A percentile compares a stretch with the other conserved stretches of the same genome.
phyloP scores from a whole-genome alignment of 2,888 invertebrate genomes.

The Gari tellinella region DNA sequence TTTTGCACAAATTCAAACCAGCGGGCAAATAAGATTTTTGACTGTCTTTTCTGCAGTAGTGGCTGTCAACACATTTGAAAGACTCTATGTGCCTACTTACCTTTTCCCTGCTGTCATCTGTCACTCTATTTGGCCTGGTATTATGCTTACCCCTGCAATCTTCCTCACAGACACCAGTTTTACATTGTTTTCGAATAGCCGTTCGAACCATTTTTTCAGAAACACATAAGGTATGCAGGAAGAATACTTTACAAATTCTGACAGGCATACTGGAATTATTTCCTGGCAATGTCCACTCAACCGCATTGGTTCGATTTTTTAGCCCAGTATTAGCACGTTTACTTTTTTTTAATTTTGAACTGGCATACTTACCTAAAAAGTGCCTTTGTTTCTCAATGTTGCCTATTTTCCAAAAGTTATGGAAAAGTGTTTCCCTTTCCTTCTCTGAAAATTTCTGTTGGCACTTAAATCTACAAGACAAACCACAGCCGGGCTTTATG shows the following conservation, averaged over 20 bases:
- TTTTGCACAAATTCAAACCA: conserved; percentile 16
- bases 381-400: conserved; percentile 14
- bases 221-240: conserved; percentile 1
- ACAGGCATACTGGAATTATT: neutral
- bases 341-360: neutral
- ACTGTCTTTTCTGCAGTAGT: conserved; percentile 29
- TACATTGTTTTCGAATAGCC: conserved; percentile 2
- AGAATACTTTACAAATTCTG: conserved; percentile 4
- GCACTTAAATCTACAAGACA: neutral
- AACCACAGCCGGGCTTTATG: too few relatives aligned
- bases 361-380: neutral
- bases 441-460: neutral
- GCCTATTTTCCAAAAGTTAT: conserved; percentile 6
- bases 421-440: conserved; percentile 3
- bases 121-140: conserved; percentile 8
- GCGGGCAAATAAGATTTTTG: conserved; percentile 20
- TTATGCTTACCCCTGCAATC: conserved; percentile 17
- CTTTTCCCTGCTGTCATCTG: conserved; percentile 4
- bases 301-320: neutral
- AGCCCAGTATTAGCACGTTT: neutral
- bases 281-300: neutral
- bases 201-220: conserved; percentile 11
- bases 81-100: conserved; percentile 26
- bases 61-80: conserved; percentile 24
- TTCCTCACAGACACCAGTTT: too few relatives aligned